Conservation (phyloP, 1,140 invertebrate species). For the Neodiprion fabricii region DNA sequence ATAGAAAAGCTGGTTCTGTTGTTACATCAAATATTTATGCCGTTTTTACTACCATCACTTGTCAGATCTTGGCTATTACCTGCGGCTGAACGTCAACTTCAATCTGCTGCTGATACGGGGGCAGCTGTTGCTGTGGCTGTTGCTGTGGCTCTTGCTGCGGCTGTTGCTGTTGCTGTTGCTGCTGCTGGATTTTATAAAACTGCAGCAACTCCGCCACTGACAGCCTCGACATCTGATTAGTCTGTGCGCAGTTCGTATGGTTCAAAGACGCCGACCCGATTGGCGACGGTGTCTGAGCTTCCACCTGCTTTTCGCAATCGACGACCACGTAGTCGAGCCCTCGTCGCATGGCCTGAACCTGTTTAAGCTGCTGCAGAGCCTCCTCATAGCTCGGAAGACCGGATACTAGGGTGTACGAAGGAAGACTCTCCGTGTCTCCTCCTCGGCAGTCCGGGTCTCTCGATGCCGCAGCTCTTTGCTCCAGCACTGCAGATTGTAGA, state of each 20-base stretch:
- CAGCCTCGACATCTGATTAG: conserved; percentile 37
- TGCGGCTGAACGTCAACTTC: too few species aligned
- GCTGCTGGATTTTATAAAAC: conserved; percentile 36
- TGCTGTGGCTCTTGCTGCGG: neutral
- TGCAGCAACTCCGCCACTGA: conserved; percentile 50
- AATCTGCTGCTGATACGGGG: too few species aligned
- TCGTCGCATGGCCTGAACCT: conserved; percentile 37
- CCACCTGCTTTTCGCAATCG: conserved; percentile 16
- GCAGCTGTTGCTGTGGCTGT: neutral
- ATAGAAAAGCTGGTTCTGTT: too few species aligned
- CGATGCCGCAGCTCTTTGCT: conserved; percentile 33
- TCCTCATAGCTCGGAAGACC: conserved; percentile 69
- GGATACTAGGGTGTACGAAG: conserved; percentile 69
- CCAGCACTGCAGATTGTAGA: conserved; percentile 45
- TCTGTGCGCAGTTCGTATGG: conserved; percentile 29
- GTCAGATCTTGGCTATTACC: too few species aligned
- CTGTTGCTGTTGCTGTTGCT: neutral
- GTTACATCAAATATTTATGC: too few species aligned
- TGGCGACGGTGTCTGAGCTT: conserved; percentile 12
- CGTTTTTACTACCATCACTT: too few species aligned
- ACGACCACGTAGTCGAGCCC: conserved; percentile 8
- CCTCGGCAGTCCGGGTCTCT: conserved; percentile 35
- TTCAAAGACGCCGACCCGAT: neutral
- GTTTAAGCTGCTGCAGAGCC: conserved; percentile 64
- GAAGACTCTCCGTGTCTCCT: conserved; percentile 62